phyloP scores from a whole-genome alignment of 2,888 invertebrate species.

The Melanostoma scalare region DNA sequence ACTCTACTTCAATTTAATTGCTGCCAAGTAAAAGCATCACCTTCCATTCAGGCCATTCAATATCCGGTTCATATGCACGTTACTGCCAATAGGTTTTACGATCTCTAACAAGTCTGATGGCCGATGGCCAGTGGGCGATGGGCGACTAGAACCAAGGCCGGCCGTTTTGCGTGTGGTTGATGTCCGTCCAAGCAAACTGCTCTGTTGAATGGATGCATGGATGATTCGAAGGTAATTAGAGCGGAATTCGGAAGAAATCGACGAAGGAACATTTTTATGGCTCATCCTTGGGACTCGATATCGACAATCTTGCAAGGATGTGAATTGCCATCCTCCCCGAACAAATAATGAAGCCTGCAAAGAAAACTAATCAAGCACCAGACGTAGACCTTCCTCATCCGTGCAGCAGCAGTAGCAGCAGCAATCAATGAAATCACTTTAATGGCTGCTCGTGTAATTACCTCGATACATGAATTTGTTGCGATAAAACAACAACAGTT shows the following conservation, averaged over 20 bases:
- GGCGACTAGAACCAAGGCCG: constrained; percentile 2
- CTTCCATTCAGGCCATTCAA: constrained; percentile 61
- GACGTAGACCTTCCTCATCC: constrained; percentile 13
- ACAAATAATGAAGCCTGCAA: constrained; percentile 44
- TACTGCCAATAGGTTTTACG: constrained; percentile 69
- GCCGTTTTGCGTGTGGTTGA: constrained; percentile 47
- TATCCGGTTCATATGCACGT: constrained; percentile 65
- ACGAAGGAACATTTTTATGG: constrained; percentile 63
- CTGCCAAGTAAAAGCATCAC: constrained; percentile 62
- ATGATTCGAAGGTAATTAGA: constrained; percentile 71
- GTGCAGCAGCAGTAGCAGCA: constrained; percentile 23
- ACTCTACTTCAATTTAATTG: constrained; percentile 67
- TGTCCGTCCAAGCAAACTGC: background rate
- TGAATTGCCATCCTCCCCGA: constrained; percentile 30
- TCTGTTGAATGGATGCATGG: constrained; percentile 57
- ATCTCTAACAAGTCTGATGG: constrained; percentile 43
- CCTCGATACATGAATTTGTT: constrained; percentile 64
- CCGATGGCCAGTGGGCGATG: constrained; percentile 6
- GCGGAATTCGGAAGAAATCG: constrained; percentile 68
- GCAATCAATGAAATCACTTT: constrained; percentile 72
- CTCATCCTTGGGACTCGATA: constrained; percentile 59
- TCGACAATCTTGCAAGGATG: constrained; percentile 32
- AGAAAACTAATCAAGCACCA: constrained; percentile 67
- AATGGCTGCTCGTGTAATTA: constrained; percentile 67
- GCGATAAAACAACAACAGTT: constrained; percentile 55